A percentile compares a stretch with the other conserved stretches of the same genome.
Conservation (phyloP, 2,888 invertebrate species). For the Brachyptera putata region DNA sequence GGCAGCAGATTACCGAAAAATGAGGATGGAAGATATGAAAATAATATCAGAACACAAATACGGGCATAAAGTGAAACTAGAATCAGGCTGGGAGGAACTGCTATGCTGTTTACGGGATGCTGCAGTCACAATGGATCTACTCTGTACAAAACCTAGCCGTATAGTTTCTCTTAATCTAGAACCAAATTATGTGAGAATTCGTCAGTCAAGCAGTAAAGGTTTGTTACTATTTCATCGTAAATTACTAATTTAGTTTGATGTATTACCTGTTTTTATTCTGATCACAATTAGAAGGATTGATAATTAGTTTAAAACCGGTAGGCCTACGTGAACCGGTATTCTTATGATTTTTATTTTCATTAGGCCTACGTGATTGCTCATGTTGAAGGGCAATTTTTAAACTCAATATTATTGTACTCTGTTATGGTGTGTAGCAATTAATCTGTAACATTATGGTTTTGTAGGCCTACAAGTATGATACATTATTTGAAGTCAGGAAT, state of each 20-base stretch:
- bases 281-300: too few relatives aligned
- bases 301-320: too few relatives aligned
- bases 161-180: constrained; percentile 53
- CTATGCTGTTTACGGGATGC: constrained; percentile 60
- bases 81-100: constrained; percentile 46
- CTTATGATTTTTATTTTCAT: too few relatives aligned
- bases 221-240: constrained; percentile 13
- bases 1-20: constrained; percentile 52
- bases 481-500: too few relatives aligned
- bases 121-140: constrained; percentile 61
- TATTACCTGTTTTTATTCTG: too few relatives aligned
- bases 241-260: constrained; percentile 7
- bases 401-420: too few relatives aligned
- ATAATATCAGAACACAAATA: constrained; percentile 66
- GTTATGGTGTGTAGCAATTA: too few relatives aligned
- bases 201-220: constrained; percentile 1
- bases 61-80: constrained; percentile 41
- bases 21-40: constrained; percentile 59
- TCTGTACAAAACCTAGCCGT: constrained; percentile 61
- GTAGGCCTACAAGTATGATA: too few relatives aligned
- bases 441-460: too few relatives aligned
- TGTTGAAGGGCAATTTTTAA: too few relatives aligned
- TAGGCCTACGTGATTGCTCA: too few relatives aligned
- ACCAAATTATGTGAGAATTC: constrained; percentile 35
- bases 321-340: too few relatives aligned